A percentile compares a stretch with the other conserved stretches of the same genome.
Evolutionary conservation across 2,888 invertebrate species (phyloP).

Genomic region (Metellina segmentata): DNA sequence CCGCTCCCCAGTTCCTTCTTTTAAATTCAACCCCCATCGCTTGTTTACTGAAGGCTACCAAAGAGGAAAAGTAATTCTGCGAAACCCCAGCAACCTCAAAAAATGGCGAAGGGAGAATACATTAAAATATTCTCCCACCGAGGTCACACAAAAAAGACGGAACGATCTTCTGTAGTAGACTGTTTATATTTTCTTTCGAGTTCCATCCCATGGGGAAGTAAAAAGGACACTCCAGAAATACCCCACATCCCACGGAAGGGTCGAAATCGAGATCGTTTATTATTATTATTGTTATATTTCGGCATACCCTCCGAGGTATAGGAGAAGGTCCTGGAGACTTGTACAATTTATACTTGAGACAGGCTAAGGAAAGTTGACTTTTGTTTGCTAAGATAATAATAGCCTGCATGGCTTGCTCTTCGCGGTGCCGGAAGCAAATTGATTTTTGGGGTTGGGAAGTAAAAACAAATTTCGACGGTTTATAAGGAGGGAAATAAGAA

Average conservation of each 20-base stretch:
- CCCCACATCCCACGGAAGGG: background rate
- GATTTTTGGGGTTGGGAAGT: slow-evolving; percentile 34
- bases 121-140: slow-evolving; percentile 58
- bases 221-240: background rate
- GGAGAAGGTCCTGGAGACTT: background rate
- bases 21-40: slow-evolving; percentile 40
- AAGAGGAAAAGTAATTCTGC: slow-evolving; percentile 19
- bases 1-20: slow-evolving; percentile 14
- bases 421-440: slow-evolving; percentile 40
- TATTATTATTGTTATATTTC: slow-evolving; percentile 35
- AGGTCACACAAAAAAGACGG: background rate
- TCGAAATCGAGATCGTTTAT: slow-evolving; percentile 37
- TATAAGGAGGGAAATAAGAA: slow-evolving; percentile 6
- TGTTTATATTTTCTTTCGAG: slow-evolving; percentile 42
- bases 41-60: background rate
- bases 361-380: slow-evolving; percentile 40
- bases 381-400: slow-evolving; percentile 63
- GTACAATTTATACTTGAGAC: slow-evolving; percentile 29
- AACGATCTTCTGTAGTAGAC: background rate
- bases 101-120: slow-evolving; percentile 50
- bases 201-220: background rate
- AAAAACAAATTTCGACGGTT: slow-evolving; percentile 37
- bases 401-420: background rate
- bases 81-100: background rate
- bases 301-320: background rate